Conservation (phyloP, 2,113 vertebrate species). For the Nannobrachium achirus region DNA sequence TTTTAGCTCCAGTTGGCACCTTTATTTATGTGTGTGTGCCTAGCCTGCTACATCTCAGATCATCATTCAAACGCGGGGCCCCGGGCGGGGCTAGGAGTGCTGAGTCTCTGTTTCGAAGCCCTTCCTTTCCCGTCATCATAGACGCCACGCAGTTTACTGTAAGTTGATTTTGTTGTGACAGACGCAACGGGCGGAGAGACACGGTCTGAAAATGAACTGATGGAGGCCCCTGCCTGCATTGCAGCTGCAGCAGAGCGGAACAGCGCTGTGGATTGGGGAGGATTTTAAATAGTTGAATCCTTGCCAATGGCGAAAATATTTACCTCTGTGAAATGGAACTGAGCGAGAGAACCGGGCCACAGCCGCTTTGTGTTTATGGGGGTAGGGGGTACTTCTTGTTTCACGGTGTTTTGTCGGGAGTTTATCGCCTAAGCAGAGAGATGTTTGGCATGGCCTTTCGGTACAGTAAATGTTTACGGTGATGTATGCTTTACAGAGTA, state of each 20-base stretch:
- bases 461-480: constrained; percentile 71
- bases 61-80: constrained; percentile 40
- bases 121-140: not conserved
- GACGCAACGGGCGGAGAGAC: not conserved
- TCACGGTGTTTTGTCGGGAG: constrained; percentile 44
- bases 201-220: constrained; percentile 9
- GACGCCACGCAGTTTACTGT: constrained; percentile 7
- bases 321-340: constrained; percentile 51
- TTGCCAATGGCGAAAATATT: constrained; percentile 59
- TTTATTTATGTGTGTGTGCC: too few relatives aligned
- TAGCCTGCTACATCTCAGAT: constrained; percentile 23
- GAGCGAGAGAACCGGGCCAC: constrained; percentile 52
- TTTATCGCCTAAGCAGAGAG: constrained; percentile 54
- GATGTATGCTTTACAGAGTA: constrained; percentile 54
- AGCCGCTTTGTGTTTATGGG: constrained; percentile 42
- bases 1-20: too few relatives aligned
- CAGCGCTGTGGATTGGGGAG: constrained; percentile 17
- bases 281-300: constrained; percentile 28
- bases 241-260: constrained; percentile 13
- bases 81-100: too few relatives aligned
- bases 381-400: constrained; percentile 61
- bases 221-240: not conserved
- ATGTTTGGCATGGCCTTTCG: constrained; percentile 53
- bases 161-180: constrained; percentile 7
- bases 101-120: constrained; percentile 2